These are phyloP conservation scores for Prionace glauca DNA, from an alignment of 2,797 vertebrate genomes.

Conservation along the genomic window DNA sequence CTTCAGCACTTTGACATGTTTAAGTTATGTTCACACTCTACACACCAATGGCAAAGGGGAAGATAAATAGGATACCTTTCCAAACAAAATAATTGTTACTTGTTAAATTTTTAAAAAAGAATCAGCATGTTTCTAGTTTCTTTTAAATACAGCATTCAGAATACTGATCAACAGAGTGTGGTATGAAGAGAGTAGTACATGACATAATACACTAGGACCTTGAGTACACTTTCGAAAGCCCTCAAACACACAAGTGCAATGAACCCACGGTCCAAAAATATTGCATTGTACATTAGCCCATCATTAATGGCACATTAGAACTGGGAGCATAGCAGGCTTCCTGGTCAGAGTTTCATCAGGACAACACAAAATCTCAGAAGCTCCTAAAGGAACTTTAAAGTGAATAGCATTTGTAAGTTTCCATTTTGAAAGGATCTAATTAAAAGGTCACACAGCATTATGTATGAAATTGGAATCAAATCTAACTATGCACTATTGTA, in stretches of 20 bases:
- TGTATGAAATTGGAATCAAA: not conserved
- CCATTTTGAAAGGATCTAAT: not conserved
- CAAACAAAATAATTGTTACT: not conserved
- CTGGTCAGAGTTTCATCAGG: slow-evolving; percentile 65
- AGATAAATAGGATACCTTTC: not conserved
- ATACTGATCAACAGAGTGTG: slow-evolving; percentile 70
- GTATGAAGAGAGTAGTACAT: slow-evolving; percentile 65
- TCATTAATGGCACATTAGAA: slow-evolving; percentile 69
- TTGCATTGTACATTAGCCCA: slow-evolving; percentile 69
- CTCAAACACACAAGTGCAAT: slow-evolving; percentile 67
- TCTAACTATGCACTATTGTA: slow-evolving; percentile 15
- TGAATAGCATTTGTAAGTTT: slow-evolving; percentile 36
- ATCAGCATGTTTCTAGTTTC: not conserved
- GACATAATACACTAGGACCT: slow-evolving; percentile 67
- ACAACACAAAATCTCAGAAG: slow-evolving; percentile 46
- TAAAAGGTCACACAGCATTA: not conserved
- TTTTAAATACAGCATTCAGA: slow-evolving; percentile 56
- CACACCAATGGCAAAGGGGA: not conserved
- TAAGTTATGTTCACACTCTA: not conserved
- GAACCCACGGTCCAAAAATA: slow-evolving; percentile 65
- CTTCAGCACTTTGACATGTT: not conserved
- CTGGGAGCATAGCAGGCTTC: slow-evolving; percentile 63
- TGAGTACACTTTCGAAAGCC: slow-evolving; percentile 64
- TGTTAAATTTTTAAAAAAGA: not conserved
- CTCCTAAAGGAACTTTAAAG: slow-evolving; percentile 47